Base-by-base conservation (phyloP, 2,888 invertebrate species). In the Sthenelais limicola region DNA sequence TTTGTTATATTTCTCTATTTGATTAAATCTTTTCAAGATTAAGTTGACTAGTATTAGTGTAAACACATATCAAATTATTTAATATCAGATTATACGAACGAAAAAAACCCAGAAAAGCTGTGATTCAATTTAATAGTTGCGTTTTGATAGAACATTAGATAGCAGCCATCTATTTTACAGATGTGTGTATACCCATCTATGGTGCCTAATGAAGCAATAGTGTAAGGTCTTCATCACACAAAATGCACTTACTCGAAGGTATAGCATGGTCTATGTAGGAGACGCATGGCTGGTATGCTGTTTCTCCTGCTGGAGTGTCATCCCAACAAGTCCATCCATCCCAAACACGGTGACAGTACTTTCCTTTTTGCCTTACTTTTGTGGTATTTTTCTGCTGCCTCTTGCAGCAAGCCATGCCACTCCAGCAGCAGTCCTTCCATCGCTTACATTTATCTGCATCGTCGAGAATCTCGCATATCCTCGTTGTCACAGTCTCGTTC, bases 301-400 rank as follows among this genome's bases (percentile, higher is more conserved):
- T 72, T 21, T 7, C 24, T 28, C 74, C 75, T 3, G 73, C 52
- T 28, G 28, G 12, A 5, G 77, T 68, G 35, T 67, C 72, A 35
- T 68, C 72, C 79, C 79, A 79, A 68, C 79, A 79, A n/a, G 73
- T 68, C 71, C 74, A 78, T 5, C 79, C 79, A 38, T 79, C 79
- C 79, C 79, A 79, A 3, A 74, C 75, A 21, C 58, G 49, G 1
- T 67, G 76, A 66, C 78, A 78, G 24, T 68, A 51, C 15, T 18
- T 12, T 43, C 18, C 15, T 48, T 1, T 12, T 30, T 15, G 21
- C 28, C 15, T n/a, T 3, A n/a, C 48, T 12, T 3, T 12, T 5
- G 18, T n/a, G 24, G 49, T 49, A 56, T 38, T 48, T 5, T 28
- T 9, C 62, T 33, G 26, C 38, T 70, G 69, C 35, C 51, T 24